A percentile compares a stretch with the other conserved stretches of the same genome.
Conservation (phyloP, 2,797 vertebrate genomes). For the Epinephelus awoara region DNA sequence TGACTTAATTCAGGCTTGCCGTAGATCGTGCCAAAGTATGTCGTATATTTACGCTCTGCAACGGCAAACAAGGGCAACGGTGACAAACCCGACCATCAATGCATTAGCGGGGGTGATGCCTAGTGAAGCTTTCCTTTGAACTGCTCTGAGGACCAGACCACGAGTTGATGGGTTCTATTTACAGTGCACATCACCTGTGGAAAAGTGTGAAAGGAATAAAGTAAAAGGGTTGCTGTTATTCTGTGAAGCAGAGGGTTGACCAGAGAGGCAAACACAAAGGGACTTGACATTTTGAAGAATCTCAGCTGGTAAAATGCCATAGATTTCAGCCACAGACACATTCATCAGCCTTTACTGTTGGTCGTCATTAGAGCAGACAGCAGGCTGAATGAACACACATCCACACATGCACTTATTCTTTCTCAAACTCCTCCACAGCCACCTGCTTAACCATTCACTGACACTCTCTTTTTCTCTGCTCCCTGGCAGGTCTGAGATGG, state of each 20-base stretch:
- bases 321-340: constrained; percentile 60
- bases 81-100: constrained; percentile 58
- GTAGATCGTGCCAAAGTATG: constrained; percentile 56
- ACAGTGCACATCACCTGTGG: constrained; percentile 38
- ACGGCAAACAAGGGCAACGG: constrained; percentile 69
- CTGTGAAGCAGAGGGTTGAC: constrained; percentile 36
- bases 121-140: constrained; percentile 53
- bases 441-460: constrained; percentile 52
- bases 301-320: constrained; percentile 64
- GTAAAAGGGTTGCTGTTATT: constrained; percentile 37
- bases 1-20: constrained; percentile 75
- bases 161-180: constrained; percentile 51
- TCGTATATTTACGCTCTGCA: constrained; percentile 66
- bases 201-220: constrained; percentile 35
- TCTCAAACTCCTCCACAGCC: constrained; percentile 16
- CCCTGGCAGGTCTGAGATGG: constrained; percentile 86
- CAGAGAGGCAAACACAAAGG: constrained; percentile 60
- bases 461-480: constrained; percentile 28
- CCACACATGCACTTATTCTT: constrained; percentile 6
- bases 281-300: constrained; percentile 70
- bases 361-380: constrained; percentile 59
- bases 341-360: constrained; percentile 50
- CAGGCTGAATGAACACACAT: constrained; percentile 19
- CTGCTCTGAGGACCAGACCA: constrained; percentile 9
- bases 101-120: constrained; percentile 37